Conservation (phyloP, 2,113 vertebrate species). For the Oreochromis niloticus region DNA sequence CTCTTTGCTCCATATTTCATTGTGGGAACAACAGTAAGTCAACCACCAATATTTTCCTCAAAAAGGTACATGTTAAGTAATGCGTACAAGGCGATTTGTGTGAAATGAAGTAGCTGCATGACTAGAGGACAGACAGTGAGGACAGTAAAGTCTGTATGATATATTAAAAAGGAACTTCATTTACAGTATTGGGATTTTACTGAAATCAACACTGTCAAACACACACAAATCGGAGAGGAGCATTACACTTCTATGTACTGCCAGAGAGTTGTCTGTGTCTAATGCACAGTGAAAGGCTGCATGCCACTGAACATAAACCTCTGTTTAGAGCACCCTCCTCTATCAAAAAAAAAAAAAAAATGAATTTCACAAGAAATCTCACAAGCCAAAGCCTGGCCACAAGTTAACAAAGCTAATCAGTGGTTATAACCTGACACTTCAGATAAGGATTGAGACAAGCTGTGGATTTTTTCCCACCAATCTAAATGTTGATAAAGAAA, state of each 20-base stretch:
- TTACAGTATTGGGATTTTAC: conserved; percentile 40
- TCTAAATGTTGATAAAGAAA: neutral
- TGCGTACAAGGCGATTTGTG: conserved; percentile 68
- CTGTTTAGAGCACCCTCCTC: neutral
- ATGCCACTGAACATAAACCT: neutral
- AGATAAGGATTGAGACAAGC: neutral
- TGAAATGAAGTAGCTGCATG: conserved; percentile 60
- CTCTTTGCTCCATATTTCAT: conserved; percentile 40
- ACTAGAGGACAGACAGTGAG: conserved; percentile 43
- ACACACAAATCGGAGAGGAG: conserved; percentile 19
- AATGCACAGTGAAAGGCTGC: conserved; percentile 3
- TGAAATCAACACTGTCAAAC: conserved; percentile 48
- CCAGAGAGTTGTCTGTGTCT: neutral
- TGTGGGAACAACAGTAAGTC: conserved; percentile 38
- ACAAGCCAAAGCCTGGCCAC: neutral
- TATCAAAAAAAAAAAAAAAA: neutral
- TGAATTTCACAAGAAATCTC: neutral
- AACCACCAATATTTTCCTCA: conserved; percentile 5
- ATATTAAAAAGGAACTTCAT: neutral
- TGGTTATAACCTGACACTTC: neutral
- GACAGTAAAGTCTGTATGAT: neutral
- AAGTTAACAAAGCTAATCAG: conserved; percentile 3
- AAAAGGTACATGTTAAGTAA: conserved; percentile 44
- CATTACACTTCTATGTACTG: neutral
- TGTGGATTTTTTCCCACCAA: neutral